phyloP scores from a whole-genome alignment of 92 coral and sea anemone genomes.

The Metridium senile region DNA sequence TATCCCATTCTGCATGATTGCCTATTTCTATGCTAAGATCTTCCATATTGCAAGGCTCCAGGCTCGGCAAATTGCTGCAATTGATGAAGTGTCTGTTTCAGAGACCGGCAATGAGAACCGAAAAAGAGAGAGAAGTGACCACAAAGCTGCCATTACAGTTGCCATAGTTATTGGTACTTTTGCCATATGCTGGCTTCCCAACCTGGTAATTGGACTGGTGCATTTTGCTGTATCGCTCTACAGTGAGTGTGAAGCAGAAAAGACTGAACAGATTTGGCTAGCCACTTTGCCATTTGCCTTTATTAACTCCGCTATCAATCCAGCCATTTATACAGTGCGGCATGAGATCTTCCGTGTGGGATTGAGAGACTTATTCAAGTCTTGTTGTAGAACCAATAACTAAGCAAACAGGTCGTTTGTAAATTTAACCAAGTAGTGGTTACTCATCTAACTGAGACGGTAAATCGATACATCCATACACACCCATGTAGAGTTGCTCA shows the following conservation, averaged over 20 bases:
- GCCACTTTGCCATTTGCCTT: conserved; percentile 24
- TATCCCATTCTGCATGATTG: conserved; percentile 23
- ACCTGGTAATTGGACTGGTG: conserved; percentile 37
- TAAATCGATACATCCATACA: too few relatives aligned
- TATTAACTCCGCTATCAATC: conserved; percentile 25
- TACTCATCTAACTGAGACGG: too few relatives aligned
- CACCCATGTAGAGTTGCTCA: too few relatives aligned
- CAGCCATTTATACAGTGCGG: conserved; percentile 13
- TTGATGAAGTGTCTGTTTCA: background rate
- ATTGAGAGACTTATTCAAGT: background rate
- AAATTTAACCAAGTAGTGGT: background rate
- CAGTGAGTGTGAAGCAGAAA: conserved; percentile 27
- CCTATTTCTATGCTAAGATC: conserved; percentile 31
- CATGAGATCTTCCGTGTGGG: conserved; percentile 9
- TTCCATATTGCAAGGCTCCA: conserved; percentile 33
- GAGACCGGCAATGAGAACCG: background rate
- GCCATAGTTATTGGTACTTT: conserved; percentile 39
- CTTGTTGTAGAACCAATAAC: background rate
- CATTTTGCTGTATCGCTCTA: conserved; percentile 29
- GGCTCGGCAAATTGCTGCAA: conserved; percentile 9
- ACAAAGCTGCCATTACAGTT: conserved; percentile 48
- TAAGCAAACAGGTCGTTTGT: background rate
- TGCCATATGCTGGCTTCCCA: conserved; percentile 58
- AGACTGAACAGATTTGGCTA: conserved; percentile 26
- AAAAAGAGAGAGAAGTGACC: conserved; percentile 10